Evolutionary conservation across 2,888 invertebrate genomes (phyloP).

Genomic region (Philereme transversata): DNA sequence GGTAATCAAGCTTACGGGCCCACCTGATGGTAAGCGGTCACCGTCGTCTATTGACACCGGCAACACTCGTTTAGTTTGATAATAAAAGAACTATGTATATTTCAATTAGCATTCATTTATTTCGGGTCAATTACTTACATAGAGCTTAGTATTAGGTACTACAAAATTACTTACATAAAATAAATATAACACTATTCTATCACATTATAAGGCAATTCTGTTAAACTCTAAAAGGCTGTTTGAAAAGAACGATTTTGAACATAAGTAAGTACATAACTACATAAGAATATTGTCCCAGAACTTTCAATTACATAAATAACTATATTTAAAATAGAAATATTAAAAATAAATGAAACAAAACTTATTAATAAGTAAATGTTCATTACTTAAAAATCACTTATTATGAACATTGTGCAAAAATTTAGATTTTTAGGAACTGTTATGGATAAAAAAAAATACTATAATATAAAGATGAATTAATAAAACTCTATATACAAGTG

Average conservation of each 20-base stretch:
- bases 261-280: background rate
- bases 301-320: background rate
- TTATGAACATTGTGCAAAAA: background rate
- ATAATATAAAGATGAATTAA: constrained; percentile 45
- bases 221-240: constrained; percentile 31
- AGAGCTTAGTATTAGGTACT: constrained; percentile 48
- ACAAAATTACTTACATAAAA: constrained; percentile 51
- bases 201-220: constrained; percentile 67
- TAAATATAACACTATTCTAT: constrained; percentile 68
- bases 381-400: background rate
- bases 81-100: background rate
- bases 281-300: background rate
- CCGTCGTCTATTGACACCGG: too few species aligned
- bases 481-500: constrained; percentile 59
- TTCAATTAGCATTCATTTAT: constrained; percentile 56
- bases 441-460: constrained; percentile 40
- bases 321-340: constrained; percentile 23
- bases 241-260: constrained; percentile 16
- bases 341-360: background rate
- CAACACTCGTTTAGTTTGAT: too few species aligned
- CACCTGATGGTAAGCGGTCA: too few species aligned
- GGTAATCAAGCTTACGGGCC: too few species aligned
- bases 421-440: constrained; percentile 51
- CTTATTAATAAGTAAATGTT: background rate
- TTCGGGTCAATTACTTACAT: constrained; percentile 66